Percentiles rank a stretch among this genome's conserved stretches.
phyloP scores from a whole-genome alignment of 2,113 vertebrate species.

The Tor tambroides region DNA sequence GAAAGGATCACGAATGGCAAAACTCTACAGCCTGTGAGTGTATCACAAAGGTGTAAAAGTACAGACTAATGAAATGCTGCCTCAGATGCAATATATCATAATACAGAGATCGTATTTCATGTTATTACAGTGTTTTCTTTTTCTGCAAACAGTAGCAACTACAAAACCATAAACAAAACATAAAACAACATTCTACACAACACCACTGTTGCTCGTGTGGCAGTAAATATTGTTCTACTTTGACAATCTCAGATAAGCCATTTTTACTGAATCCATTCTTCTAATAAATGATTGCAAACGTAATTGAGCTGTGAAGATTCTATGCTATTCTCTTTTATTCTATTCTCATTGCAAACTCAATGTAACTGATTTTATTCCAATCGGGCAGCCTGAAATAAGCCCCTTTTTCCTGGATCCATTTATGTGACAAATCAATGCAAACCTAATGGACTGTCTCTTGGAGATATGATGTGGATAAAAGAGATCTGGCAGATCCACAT shows the following conservation, averaged over 20 bases:
- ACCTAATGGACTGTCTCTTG: conserved; percentile 13
- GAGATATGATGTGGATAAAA: conserved; percentile 1
- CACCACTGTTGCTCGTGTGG: background rate
- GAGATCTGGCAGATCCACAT: conserved; percentile 19
- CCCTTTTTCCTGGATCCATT: background rate
- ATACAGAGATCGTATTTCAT: conserved; percentile 3
- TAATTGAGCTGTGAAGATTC: background rate
- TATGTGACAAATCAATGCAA: conserved; percentile 7
- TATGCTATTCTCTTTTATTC: background rate
- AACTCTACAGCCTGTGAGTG: background rate
- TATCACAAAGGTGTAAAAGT: conserved; percentile 10
- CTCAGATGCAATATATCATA: background rate
- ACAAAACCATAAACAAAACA: background rate
- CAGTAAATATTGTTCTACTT: background rate
- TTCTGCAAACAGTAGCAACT: background rate
- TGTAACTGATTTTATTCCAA: background rate
- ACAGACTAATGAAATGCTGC: background rate
- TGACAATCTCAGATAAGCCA: background rate
- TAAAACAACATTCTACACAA: background rate
- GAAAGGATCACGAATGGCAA: conserved; percentile 4
- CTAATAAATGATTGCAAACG: background rate
- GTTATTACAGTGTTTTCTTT: background rate
- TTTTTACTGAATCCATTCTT: background rate
- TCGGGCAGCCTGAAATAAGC: background rate
- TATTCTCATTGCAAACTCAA: background rate